Evolutionary conservation across 2,888 invertebrate genomes (phyloP).

Genomic region (Rapana venosa): DNA sequence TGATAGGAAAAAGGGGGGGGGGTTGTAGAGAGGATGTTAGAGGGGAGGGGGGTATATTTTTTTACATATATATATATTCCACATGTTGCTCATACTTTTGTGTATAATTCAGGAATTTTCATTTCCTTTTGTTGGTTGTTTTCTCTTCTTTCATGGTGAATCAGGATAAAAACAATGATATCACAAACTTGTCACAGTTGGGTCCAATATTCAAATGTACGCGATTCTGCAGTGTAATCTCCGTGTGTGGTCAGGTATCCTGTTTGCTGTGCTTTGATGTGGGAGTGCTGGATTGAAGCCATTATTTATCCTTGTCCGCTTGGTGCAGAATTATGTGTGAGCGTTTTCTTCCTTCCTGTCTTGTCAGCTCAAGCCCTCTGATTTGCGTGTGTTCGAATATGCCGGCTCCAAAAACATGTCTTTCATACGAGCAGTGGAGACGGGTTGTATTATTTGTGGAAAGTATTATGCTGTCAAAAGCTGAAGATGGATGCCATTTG

Average conservation of each 20-base stretch:
- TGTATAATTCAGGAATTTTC: too few relatives aligned
- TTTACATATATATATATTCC: too few relatives aligned
- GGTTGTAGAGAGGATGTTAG: too few relatives aligned
- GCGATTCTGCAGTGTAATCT: neutral
- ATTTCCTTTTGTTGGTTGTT: neutral
- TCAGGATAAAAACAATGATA: neutral
- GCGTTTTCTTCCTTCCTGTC: neutral
- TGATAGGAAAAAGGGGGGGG: too few relatives aligned
- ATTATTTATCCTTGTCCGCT: neutral
- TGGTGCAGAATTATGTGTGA: conserved; percentile 1
- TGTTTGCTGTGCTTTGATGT: conserved; percentile 4
- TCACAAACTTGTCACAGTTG: neutral
- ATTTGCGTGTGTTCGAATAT: neutral
- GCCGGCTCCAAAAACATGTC: conserved; percentile 5
- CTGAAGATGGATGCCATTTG: neutral
- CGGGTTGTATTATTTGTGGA: neutral
- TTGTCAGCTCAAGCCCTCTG: neutral
- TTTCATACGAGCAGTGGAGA: neutral
- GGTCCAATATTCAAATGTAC: neutral
- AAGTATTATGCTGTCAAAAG: conserved; percentile 3
- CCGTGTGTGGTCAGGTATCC: neutral
- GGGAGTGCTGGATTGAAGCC: conserved; percentile 13
- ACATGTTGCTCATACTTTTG: too few relatives aligned
- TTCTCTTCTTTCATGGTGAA: neutral
- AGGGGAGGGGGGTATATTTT: neutral